Evolutionary conservation across 2,888 invertebrate species (phyloP).

Genomic region (Nomada goodeniana): DNA sequence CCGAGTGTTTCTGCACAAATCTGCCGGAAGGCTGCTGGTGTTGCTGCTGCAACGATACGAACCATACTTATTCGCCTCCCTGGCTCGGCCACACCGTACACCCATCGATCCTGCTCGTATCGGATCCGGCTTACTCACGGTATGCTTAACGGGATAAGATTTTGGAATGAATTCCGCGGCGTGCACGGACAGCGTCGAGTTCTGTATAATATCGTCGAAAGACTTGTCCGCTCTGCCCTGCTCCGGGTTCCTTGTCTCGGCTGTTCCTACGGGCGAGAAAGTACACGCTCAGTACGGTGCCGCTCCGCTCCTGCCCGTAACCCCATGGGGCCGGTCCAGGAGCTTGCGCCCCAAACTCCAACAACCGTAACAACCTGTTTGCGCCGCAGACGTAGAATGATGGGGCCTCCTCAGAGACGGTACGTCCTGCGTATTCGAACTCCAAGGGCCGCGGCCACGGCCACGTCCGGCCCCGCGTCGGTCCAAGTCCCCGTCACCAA

Average conservation of each 20-base stretch:
- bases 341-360: not conserved
- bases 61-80: no score
- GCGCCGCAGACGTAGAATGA: slow-evolving; percentile 45
- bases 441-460: slow-evolving; percentile 72
- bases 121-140: not conserved
- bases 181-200: slow-evolving; percentile 57
- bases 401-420: slow-evolving; percentile 75
- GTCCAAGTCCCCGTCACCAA: slow-evolving; percentile 64
- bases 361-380: slow-evolving; percentile 46
- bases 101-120: not conserved
- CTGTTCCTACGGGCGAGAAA: slow-evolving; percentile 7
- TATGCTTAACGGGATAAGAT: slow-evolving; percentile 26
- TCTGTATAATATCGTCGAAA: slow-evolving; percentile 46
- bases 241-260: slow-evolving; percentile 11
- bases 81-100: no score
- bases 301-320: no score
- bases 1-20: slow-evolving; percentile 64
- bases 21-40: slow-evolving; percentile 27
- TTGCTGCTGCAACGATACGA: not conserved
- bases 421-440: slow-evolving; percentile 55
- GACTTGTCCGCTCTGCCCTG: slow-evolving; percentile 39
- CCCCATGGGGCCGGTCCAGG: no score
- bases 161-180: slow-evolving; percentile 81
- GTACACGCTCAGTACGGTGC: no score
- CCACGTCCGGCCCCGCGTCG: slow-evolving; percentile 62